Evolutionary conservation across 2,113 vertebrate species (phyloP), one percentile per base, ranked within the genome.

Genomic region (Rhabdomys dilectus): DNA sequence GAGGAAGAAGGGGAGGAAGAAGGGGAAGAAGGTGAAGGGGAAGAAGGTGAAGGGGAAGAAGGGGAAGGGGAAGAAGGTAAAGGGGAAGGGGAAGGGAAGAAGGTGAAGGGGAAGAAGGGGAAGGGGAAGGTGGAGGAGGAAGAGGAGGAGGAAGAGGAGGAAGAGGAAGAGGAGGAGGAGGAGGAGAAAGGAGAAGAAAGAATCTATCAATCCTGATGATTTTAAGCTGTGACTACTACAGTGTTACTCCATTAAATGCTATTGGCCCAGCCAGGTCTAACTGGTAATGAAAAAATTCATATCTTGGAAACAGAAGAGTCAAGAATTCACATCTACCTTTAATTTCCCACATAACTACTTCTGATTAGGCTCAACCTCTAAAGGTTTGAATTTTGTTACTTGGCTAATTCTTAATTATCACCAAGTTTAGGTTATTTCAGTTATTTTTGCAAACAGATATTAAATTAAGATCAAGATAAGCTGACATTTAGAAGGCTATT

Each of bases 401-500:
- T 86, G 31, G 17, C 16, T 90, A 8, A 16, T 85, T 80, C 95
- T 34, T 77, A 80, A 4, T 19, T 73, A 7, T 77, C 36, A 31
- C 3, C 4, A 78, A 85, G 15, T 89, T 92, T 93, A 70, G 70
- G 66, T 72, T 60, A 17, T 80, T 53, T 66, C n/a, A 72, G 1
- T 76, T 92, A 42, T 96, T 76, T 88, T 86, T 8, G 15, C 36
- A 89, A 91, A 82, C 7, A 3, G 12, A 56, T 78, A 81, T 89
- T 89, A 78, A 96, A 56, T 8, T 11, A 48, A 77, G 34, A 86
- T 89, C 76, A 84, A 66, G 1, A 6, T 68, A 68, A 86, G 56
- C 17, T 91, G 73, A 86, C 92, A 93, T 68, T 86, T 21, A 78
- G 36, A 80, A 96, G 22, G 12, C 10, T 3, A 91, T 29, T 31